These are phyloP conservation scores for Zaprionus ghesquierei DNA, from an alignment of 1,140 invertebrate species.

Conservation along the genomic window DNA sequence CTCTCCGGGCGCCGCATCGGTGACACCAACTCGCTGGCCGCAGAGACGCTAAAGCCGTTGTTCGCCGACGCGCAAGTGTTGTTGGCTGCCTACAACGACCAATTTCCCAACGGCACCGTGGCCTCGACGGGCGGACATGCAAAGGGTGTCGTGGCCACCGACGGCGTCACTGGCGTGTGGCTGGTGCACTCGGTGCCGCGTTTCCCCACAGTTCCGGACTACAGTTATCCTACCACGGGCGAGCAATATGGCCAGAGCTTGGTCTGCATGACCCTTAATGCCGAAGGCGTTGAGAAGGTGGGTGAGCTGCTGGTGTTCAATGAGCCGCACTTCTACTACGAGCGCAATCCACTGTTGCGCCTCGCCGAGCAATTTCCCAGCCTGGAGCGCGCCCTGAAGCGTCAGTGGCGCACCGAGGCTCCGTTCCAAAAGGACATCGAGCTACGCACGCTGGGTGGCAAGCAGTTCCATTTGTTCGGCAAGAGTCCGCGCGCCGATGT, in stretches of 20 bases:
- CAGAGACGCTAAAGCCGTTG: constrained; percentile 87
- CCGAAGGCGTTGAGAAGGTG: constrained; percentile 87
- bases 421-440: constrained; percentile 86
- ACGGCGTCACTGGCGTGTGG: constrained; percentile 91
- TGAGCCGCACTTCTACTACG: constrained; percentile 87
- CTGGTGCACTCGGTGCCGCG: constrained; percentile 95
- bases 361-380: constrained; percentile 83
- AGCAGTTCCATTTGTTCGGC: constrained; percentile 89
- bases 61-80: constrained; percentile 84
- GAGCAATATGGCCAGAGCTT: constrained; percentile 92
- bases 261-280: constrained; percentile 90
- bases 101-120: constrained; percentile 86
- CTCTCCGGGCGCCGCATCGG: constrained; percentile 88
- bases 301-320: constrained; percentile 90
- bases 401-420: constrained; percentile 85
- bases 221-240: constrained; percentile 90
- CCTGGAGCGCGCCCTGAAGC: constrained; percentile 86
- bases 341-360: constrained; percentile 84
- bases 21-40: constrained; percentile 88
- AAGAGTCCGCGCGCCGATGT: constrained; percentile 90
- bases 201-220: constrained; percentile 87
- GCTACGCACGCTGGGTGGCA: constrained; percentile 85
- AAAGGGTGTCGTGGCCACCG: constrained; percentile 92
- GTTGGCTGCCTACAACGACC: constrained; percentile 92
- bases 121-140: constrained; percentile 88